phyloP scores from a whole-genome alignment of 2,113 vertebrate genomes.

The Monarcha castaneiventris region DNA sequence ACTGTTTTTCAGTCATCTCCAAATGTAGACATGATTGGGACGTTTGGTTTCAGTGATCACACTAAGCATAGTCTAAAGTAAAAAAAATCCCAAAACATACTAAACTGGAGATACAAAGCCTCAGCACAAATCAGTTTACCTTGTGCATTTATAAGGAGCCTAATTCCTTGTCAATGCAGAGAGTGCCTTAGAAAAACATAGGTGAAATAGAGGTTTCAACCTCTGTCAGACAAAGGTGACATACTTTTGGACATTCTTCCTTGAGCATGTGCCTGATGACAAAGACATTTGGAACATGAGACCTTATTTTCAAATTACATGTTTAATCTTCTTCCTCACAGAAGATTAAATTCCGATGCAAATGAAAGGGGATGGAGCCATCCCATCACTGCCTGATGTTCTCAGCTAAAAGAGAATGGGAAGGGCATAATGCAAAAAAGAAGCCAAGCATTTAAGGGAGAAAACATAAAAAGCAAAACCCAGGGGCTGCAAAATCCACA shows the following conservation, averaged over 20 bases:
- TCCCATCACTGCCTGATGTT: not conserved
- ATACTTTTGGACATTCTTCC: not conserved
- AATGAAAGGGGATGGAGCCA: not conserved
- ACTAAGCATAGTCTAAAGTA: not conserved
- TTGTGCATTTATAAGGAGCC: not conserved
- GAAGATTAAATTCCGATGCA: constrained; percentile 31
- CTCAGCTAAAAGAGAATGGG: not conserved
- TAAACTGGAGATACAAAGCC: not conserved
- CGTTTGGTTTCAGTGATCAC: not conserved
- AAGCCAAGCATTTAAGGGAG: constrained; percentile 21
- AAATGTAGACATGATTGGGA: not conserved
- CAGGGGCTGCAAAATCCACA: constrained; percentile 39
- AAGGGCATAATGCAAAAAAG: not conserved
- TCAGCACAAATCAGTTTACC: not conserved
- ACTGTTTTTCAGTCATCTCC: not conserved
- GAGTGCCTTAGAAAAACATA: not conserved
- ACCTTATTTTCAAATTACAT: not conserved
- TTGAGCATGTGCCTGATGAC: not conserved
- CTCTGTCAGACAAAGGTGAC: not conserved
- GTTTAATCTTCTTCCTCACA: not conserved
- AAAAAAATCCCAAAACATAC: not conserved
- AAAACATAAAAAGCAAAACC: constrained; percentile 48
- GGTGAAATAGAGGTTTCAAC: not conserved
- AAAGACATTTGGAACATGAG: not conserved
- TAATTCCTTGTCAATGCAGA: not conserved